phyloP scores from a whole-genome alignment of 2,797 vertebrate genomes.

The Phoeniculus purpureus region DNA sequence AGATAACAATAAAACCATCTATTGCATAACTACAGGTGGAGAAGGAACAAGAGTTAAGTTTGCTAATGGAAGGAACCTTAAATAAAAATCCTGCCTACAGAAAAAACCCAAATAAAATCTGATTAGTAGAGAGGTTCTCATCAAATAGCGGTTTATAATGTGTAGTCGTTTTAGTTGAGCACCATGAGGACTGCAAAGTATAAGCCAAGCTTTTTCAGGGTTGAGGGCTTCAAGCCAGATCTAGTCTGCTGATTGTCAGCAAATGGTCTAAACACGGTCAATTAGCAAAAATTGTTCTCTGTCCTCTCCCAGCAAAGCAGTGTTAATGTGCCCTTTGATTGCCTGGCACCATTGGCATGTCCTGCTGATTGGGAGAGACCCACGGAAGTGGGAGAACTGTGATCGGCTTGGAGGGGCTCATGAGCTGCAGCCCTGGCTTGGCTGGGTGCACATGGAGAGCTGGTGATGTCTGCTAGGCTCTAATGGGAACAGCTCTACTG shows the following conservation, averaged over 20 bases:
- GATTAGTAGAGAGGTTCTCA: neutral
- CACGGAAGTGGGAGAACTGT: rapidly evolving
- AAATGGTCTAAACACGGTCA: slow-evolving; percentile 6
- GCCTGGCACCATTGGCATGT: neutral
- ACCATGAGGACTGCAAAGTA: neutral
- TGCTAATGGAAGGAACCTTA: neutral
- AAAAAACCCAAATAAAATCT: neutral
- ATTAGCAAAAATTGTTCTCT: neutral
- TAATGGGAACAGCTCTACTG: neutral
- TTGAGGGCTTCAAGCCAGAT: neutral
- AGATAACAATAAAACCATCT: neutral
- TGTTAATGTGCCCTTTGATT: neutral
- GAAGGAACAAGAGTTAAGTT: neutral
- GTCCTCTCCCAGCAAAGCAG: neutral
- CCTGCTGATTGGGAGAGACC: neutral
- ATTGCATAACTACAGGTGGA: neutral
- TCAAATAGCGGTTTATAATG: neutral
- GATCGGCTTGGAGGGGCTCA: neutral
- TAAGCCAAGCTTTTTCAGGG: neutral
- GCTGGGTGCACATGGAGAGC: rapidly evolving
- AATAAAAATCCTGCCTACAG: neutral
- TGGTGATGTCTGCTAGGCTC: neutral
- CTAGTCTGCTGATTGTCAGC: neutral
- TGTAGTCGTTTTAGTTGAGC: neutral
- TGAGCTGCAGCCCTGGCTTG: rapidly evolving